A percentile compares a stretch with the other conserved stretches of the same genome.
These are phyloP conservation scores for Grus americana DNA, from an alignment of 2,113 vertebrate species.

Conservation along the genomic window DNA sequence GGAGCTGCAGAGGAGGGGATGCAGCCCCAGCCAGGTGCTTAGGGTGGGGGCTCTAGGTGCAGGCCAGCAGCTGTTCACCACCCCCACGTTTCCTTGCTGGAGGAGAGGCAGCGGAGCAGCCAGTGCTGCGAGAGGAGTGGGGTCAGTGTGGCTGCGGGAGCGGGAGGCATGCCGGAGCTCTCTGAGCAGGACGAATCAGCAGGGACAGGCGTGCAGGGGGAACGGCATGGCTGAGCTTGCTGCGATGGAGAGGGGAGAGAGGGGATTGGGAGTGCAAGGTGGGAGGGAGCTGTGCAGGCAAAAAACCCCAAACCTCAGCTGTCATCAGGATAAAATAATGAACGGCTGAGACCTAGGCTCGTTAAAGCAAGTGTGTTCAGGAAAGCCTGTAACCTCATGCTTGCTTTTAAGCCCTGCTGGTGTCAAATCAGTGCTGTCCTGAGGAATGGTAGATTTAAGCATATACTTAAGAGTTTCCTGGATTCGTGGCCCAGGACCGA, in stretches of 20 bases:
- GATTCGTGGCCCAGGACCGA: background rate
- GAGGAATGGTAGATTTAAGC: background rate
- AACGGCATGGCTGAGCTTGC: rapidly evolving
- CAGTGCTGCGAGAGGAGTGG: rapidly evolving
- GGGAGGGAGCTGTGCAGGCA: background rate
- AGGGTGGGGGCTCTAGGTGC: background rate
- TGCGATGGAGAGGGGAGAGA: background rate
- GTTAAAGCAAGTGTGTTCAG: background rate
- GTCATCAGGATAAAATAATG: slow-evolving; percentile 21
- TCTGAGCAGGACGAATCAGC: rapidly evolving
- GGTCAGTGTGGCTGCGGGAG: background rate
- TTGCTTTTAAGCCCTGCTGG: slow-evolving; percentile 3
- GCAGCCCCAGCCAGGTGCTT: background rate
- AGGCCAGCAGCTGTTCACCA: rapidly evolving
- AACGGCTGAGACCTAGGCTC: background rate
- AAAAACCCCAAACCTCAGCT: slow-evolving; percentile 57
- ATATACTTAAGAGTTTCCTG: slow-evolving; percentile 2
- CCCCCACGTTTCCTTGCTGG: background rate
- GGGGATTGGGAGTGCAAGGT: background rate
- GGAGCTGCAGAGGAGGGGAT: background rate
- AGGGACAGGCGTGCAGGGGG: background rate
- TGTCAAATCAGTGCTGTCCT: background rate
- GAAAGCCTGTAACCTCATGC: slow-evolving; percentile 29
- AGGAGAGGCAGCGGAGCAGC: rapidly evolving
- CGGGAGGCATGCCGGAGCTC: background rate